A percentile compares a stretch with the other conserved stretches of the same genome.
Evolutionary conservation across 2,888 invertebrate species (phyloP).

Genomic region (Vandiemenella viatica): DNA sequence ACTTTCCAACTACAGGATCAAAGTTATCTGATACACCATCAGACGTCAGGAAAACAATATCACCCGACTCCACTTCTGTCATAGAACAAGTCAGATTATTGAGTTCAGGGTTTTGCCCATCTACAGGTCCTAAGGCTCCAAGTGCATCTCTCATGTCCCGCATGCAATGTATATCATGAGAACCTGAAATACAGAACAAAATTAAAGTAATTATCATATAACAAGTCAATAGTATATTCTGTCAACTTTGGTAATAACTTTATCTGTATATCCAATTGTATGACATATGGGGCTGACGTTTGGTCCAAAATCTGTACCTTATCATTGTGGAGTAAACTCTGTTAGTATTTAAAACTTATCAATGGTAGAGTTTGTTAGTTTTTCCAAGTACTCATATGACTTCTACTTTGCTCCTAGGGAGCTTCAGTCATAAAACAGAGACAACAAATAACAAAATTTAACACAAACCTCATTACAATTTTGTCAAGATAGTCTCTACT

Average conservation of each 20-base stretch:
- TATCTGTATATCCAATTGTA: too few species aligned
- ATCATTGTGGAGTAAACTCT: too few species aligned
- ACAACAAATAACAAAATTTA: too few species aligned
- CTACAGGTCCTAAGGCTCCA: constrained; percentile 76
- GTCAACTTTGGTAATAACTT: not conserved
- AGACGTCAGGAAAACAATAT: constrained; percentile 75
- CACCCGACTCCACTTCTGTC: constrained; percentile 62
- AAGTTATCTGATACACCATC: constrained; percentile 84
- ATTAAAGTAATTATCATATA: not conserved
- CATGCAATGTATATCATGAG: constrained; percentile 68
- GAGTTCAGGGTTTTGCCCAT: constrained; percentile 69
- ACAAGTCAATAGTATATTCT: not conserved
- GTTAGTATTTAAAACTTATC: too few species aligned
- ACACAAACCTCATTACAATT: too few species aligned
- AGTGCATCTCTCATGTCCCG: constrained; percentile 79
- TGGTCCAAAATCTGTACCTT: too few species aligned
- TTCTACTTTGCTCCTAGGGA: too few species aligned
- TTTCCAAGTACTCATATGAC: too few species aligned
- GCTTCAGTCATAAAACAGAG: too few species aligned
- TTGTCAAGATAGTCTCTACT: too few species aligned
- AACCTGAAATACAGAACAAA: constrained; percentile 34
- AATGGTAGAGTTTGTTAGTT: too few species aligned
- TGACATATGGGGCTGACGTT: too few species aligned
- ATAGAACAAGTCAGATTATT: constrained; percentile 74
- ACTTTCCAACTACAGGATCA: constrained; percentile 81